Conservation (phyloP, 2,797 vertebrate genomes). For the Thaleichthys pacificus region DNA sequence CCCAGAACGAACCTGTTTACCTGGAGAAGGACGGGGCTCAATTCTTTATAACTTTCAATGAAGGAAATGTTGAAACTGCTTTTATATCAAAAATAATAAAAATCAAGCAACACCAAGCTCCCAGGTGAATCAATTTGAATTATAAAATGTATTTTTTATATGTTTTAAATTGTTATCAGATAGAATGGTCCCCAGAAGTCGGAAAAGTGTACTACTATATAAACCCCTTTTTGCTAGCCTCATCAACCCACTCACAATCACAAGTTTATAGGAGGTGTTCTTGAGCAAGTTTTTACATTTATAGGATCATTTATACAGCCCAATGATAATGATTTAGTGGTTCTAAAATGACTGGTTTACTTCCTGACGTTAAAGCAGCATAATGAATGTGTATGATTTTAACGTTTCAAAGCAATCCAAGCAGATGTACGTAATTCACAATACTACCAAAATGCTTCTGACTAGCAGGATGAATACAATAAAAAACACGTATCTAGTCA, state of each 20-base stretch:
- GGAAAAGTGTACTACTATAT: constrained; percentile 62
- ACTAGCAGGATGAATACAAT: constrained; percentile 67
- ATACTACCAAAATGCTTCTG: constrained; percentile 67
- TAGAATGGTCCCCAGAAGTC: constrained; percentile 53
- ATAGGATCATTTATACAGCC: constrained; percentile 56
- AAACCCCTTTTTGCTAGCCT: constrained; percentile 60
- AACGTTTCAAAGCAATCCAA: constrained; percentile 52
- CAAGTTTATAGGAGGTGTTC: neutral
- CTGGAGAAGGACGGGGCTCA: constrained; percentile 33
- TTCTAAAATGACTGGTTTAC: constrained; percentile 62
- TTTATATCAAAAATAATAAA: constrained; percentile 43
- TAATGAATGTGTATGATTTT: constrained; percentile 71
- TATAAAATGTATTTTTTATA: constrained; percentile 62
- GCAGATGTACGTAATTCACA: constrained; percentile 75
- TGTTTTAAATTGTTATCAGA: constrained; percentile 58
- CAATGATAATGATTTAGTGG: constrained; percentile 59
- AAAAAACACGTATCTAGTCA: constrained; percentile 72
- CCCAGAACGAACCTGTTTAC: constrained; percentile 27
- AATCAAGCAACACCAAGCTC: constrained; percentile 47
- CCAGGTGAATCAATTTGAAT: constrained; percentile 54
- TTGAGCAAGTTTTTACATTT: neutral
- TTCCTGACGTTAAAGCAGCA: constrained; percentile 59
- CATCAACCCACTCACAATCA: constrained; percentile 51
- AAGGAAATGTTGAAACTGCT: constrained; percentile 61
- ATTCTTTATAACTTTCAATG: constrained; percentile 40